phyloP scores from a whole-genome alignment of 2,113 vertebrate genomes.

The Mola mola region DNA sequence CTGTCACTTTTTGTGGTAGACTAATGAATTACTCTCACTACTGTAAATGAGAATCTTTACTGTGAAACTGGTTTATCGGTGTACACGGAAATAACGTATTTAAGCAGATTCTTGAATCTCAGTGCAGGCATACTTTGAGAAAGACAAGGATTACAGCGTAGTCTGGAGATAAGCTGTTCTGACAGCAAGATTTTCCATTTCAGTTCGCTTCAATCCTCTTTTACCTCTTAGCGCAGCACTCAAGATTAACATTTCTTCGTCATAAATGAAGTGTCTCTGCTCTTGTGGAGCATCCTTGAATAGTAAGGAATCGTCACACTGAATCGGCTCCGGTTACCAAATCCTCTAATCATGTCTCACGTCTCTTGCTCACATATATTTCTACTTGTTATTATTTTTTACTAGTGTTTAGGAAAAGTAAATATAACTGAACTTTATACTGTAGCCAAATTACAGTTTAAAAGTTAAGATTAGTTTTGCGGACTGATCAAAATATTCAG shows the following conservation, averaged over 20 bases:
- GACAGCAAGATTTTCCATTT: slow-evolving; percentile 32
- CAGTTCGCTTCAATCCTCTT: slow-evolving; percentile 16
- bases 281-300: slow-evolving; percentile 16
- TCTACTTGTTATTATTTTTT: no score
- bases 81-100: slow-evolving; percentile 9
- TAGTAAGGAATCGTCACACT: no score
- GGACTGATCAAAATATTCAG: no score
- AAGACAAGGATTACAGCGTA: slow-evolving; percentile 21
- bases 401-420: no score
- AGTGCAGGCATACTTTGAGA: slow-evolving; percentile 7
- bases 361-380: no score
- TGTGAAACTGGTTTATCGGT: slow-evolving; percentile 3
- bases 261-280: slow-evolving; percentile 16
- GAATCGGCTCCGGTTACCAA: no score
- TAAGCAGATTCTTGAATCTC: background rate
- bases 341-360: no score
- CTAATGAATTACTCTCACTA: slow-evolving; percentile 18
- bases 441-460: no score
- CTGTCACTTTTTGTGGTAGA: no score
- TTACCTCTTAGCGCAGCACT: slow-evolving; percentile 28
- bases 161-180: slow-evolving; percentile 12
- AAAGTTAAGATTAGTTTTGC: no score
- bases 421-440: no score
- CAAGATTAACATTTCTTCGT: slow-evolving; percentile 25
- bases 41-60: slow-evolving; percentile 2